A percentile compares a stretch with the other conserved stretches of the same genome.
These are phyloP conservation scores for Tetranychus piercei DNA, from an alignment of 2,888 invertebrate species.

Conservation along the genomic window DNA sequence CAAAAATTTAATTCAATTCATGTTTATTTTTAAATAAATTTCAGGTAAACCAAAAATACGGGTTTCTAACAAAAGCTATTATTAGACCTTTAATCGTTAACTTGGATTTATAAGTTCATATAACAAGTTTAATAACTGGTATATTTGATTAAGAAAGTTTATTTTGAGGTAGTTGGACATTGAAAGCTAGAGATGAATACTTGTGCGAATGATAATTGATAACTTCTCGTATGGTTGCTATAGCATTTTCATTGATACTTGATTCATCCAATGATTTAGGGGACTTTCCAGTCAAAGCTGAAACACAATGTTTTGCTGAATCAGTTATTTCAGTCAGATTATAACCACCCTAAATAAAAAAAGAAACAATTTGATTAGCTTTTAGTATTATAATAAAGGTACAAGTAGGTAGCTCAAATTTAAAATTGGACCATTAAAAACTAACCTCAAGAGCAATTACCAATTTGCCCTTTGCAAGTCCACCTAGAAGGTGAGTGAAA, in stretches of 20 bases:
- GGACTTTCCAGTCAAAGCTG: conserved; percentile 67
- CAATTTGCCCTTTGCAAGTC: conserved; percentile 61
- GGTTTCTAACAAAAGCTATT: too few species aligned
- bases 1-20: too few species aligned
- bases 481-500: conserved; percentile 62
- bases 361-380: not conserved
- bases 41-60: too few species aligned
- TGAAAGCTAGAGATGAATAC: not conserved
- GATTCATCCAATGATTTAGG: conserved; percentile 39
- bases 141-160: not conserved
- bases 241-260: conserved; percentile 30
- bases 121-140: too few species aligned
- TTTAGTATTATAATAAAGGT: not conserved
- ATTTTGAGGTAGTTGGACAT: not conserved
- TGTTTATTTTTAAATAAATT: too few species aligned
- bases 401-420: too few species aligned
- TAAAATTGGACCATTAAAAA: not conserved
- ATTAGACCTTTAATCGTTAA: too few species aligned
- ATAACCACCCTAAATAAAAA: conserved; percentile 53
- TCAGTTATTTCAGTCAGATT: conserved; percentile 68
- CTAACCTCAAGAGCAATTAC: conserved; percentile 51
- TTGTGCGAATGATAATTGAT: conserved; percentile 44
- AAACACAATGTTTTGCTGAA: conserved; percentile 68
- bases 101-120: too few species aligned
- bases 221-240: conserved; percentile 49